Evolutionary conservation across 1,140 invertebrate genomes (phyloP).

Genomic region (Drosophila parabipectinata): DNA sequence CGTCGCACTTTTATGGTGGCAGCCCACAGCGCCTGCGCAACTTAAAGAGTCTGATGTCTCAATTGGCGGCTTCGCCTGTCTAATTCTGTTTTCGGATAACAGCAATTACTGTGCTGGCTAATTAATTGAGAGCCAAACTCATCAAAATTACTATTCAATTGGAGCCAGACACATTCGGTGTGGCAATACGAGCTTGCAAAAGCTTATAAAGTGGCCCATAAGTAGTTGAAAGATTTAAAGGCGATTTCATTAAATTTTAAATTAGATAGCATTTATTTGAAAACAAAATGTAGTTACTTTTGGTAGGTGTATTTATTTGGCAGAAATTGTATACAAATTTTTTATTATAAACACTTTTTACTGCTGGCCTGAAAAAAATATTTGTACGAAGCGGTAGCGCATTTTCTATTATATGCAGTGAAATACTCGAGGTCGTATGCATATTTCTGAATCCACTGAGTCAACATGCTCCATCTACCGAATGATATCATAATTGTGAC

Average conservation of each 20-base stretch:
- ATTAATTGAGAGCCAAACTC: constrained; percentile 61
- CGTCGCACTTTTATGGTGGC: constrained; percentile 22
- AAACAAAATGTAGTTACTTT: background rate
- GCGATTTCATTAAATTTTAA: background rate
- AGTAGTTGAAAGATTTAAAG: background rate
- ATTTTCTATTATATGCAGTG: constrained; percentile 20
- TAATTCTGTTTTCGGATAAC: constrained; percentile 48
- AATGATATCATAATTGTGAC: constrained; percentile 53
- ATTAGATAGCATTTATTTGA: background rate
- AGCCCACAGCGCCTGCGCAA: constrained; percentile 30
- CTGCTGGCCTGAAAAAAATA: constrained; percentile 18
- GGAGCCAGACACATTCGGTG: constrained; percentile 13
- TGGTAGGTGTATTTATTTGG: no score
- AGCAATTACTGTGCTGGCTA: constrained; percentile 66
- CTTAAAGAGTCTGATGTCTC: constrained; percentile 30
- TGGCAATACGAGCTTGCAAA: constrained; percentile 9
- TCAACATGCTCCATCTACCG: constrained; percentile 7
- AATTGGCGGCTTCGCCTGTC: constrained; percentile 51
- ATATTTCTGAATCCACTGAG: constrained; percentile 43
- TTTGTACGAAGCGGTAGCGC: constrained; percentile 31
- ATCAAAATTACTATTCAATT: constrained; percentile 71
- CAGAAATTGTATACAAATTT: background rate
- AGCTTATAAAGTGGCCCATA: constrained; percentile 20
- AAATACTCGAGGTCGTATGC: constrained; percentile 47
- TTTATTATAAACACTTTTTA: background rate